Conservation (phyloP, 2,888 invertebrate genomes). For the Helleia helle region DNA sequence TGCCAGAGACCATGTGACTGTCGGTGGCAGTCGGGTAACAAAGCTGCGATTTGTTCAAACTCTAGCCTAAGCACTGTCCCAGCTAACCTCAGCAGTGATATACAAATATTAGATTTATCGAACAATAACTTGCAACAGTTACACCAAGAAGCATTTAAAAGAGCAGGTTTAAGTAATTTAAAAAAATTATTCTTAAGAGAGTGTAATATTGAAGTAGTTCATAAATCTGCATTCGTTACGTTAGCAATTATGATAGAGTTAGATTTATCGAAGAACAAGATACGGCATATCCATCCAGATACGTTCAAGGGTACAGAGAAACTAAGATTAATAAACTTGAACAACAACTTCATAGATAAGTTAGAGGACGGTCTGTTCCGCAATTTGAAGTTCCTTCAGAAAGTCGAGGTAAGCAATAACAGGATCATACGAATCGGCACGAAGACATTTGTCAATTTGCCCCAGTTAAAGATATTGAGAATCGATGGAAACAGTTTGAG, state of each 20-base stretch:
- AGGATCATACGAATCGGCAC: conserved; percentile 80
- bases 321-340: conserved; percentile 82
- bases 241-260: conserved; percentile 86
- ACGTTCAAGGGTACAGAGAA: conserved; percentile 83
- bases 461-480: conserved; percentile 79
- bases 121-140: conserved; percentile 79
- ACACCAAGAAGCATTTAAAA: conserved; percentile 78
- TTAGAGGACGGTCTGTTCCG: conserved; percentile 84
- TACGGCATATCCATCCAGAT: conserved; percentile 77
- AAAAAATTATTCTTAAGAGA: conserved; percentile 86
- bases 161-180: conserved; percentile 82
- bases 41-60: conserved; percentile 86
- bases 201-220: conserved; percentile 80
- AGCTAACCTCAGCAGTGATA: conserved; percentile 79
- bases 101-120: conserved; percentile 82
- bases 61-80: conserved; percentile 81
- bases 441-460: conserved; percentile 80
- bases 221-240: conserved; percentile 83
- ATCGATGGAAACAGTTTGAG: conserved; percentile 85
- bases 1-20: conserved; percentile 85
- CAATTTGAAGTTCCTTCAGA: conserved; percentile 82
- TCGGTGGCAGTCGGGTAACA: conserved; percentile 89
- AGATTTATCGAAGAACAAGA: conserved; percentile 84
- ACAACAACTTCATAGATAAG: conserved; percentile 82
- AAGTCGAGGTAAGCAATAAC: conserved; percentile 86